A percentile compares a stretch with the other conserved stretches of the same genome.
phyloP scores from a whole-genome alignment of 2,888 invertebrate genomes.

The Dynastes hyllus region DNA sequence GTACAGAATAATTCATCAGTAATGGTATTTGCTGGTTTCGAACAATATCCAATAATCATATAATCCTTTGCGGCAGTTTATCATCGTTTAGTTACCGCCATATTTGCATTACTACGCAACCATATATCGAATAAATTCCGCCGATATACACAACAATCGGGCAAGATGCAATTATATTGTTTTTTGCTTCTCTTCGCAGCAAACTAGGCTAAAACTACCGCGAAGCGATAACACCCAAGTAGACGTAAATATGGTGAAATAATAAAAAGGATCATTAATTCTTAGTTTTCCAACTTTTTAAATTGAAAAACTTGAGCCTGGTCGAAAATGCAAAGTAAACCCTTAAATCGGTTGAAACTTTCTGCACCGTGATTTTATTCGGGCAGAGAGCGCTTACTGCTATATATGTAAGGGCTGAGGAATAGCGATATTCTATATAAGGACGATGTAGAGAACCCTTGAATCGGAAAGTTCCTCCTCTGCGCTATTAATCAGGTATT shows the following conservation, averaged over 20 bases:
- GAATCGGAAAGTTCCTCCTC: neutral
- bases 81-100: no score
- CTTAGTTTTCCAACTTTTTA: conserved; percentile 33
- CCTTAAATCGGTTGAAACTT: conserved; percentile 34
- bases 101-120: no score
- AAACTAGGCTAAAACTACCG: no score
- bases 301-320: conserved; percentile 16
- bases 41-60: neutral
- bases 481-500: neutral
- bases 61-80: no score
- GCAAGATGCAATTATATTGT: no score
- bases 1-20: no score
- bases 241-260: conserved; percentile 25
- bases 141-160: no score
- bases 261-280: conserved; percentile 19
- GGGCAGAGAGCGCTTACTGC: neutral
- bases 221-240: neutral
- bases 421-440: conserved; percentile 9
- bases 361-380: neutral
- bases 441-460: neutral
- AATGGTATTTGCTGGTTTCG: no score
- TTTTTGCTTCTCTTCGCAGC: no score
- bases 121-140: no score
- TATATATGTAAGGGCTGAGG: conserved; percentile 8
- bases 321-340: conserved; percentile 29